phyloP scores from a whole-genome alignment of 2,888 invertebrate genomes.

The Lydus trimaculatus region DNA sequence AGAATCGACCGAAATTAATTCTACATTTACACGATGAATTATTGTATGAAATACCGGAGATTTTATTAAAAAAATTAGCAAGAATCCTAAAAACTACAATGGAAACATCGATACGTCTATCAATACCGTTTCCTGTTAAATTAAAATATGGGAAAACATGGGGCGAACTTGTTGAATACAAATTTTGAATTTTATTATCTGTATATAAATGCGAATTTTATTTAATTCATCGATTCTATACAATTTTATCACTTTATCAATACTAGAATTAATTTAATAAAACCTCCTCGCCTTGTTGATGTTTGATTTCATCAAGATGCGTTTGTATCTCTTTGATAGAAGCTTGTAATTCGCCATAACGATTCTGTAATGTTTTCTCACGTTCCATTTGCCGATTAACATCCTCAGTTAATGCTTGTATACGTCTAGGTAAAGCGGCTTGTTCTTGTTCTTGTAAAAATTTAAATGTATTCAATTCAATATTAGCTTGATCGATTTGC shows the following conservation, averaged over 20 bases:
- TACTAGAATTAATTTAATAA: neutral
- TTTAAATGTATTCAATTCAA: slow-evolving; percentile 91
- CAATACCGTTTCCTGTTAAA: slow-evolving; percentile 88
- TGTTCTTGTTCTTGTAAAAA: slow-evolving; percentile 90
- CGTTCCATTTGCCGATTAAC: slow-evolving; percentile 91
- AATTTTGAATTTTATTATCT: slow-evolving; percentile 33
- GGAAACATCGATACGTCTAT: slow-evolving; percentile 77
- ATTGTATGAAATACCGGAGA: slow-evolving; percentile 82
- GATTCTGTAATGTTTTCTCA: slow-evolving; percentile 85
- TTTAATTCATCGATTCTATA: slow-evolving; percentile 5
- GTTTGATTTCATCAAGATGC: slow-evolving; percentile 38
- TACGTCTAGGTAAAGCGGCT: slow-evolving; percentile 86
- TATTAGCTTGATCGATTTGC: slow-evolving; percentile 87
- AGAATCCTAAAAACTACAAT: slow-evolving; percentile 76
- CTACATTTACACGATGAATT: slow-evolving; percentile 97
- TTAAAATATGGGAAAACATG: slow-evolving; percentile 82
- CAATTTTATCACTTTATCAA: neutral
- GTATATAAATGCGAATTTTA: neutral
- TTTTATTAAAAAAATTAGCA: slow-evolving; percentile 66
- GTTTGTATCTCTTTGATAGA: slow-evolving; percentile 62
- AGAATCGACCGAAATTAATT: slow-evolving; percentile 70
- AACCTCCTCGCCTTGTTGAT: slow-evolving; percentile 14
- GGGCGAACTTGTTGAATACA: slow-evolving; percentile 68
- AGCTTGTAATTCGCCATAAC: slow-evolving; percentile 78
- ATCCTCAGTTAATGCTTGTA: slow-evolving; percentile 91